Evolutionary conservation across 2,797 vertebrate species (phyloP).

Genomic region (Eulemur coronatus): DNA sequence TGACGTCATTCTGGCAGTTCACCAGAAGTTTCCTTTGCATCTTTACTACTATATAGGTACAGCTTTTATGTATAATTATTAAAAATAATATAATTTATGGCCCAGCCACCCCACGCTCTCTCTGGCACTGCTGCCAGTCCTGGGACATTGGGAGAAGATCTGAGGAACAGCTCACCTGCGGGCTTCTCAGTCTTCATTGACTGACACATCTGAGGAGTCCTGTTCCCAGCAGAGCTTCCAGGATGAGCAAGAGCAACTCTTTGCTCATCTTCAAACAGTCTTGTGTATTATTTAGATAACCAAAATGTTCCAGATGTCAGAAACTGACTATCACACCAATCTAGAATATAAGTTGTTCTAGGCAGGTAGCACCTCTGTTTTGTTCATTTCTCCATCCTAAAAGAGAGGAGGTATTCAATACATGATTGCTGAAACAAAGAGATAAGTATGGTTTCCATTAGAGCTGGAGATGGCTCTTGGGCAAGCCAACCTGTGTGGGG

Average conservation of each 20-base stretch:
- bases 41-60: neutral
- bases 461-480: neutral
- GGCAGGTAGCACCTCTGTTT: neutral
- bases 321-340: neutral
- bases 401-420: neutral
- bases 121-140: neutral
- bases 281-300: neutral
- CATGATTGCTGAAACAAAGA: neutral
- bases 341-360: neutral
- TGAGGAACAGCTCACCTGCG: neutral
- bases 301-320: neutral
- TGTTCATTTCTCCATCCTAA: neutral
- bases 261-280: neutral
- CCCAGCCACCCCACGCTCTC: neutral
- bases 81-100: neutral
- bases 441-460: neutral
- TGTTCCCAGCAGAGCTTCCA: neutral
- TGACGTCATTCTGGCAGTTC: neutral
- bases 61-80: neutral
- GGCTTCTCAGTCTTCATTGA: neutral
- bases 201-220: fast-evolving
- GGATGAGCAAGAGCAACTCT: neutral
- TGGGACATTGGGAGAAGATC: neutral
- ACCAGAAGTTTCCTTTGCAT: neutral
- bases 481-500: neutral